These are phyloP conservation scores for Parnassius smintheus DNA, from an alignment of 2,888 invertebrate genomes.

Conservation along the genomic window DNA sequence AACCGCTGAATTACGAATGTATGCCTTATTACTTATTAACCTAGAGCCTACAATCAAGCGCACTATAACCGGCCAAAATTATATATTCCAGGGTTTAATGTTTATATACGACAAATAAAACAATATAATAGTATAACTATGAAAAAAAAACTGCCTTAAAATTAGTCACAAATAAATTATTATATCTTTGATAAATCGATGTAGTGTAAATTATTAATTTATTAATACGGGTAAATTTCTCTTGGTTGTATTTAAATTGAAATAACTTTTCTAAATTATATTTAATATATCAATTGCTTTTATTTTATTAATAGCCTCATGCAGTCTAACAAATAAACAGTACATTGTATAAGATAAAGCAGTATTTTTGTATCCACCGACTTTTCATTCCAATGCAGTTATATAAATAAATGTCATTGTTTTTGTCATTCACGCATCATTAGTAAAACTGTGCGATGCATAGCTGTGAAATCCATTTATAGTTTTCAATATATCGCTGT, in stretches of 20 bases:
- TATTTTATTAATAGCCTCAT: no score
- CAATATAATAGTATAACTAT: no score
- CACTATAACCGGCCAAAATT: constrained; percentile 23
- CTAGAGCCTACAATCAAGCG: constrained; percentile 26
- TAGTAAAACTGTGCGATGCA: constrained; percentile 49
- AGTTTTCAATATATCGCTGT: background rate
- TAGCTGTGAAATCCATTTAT: background rate
- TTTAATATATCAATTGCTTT: constrained; percentile 16
- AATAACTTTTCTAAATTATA: no score
- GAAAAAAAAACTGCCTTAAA: background rate
- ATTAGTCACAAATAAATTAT: constrained; percentile 42
- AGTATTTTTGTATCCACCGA: constrained; percentile 62
- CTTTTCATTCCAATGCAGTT: constrained; percentile 45
- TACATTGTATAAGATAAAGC: constrained; percentile 27
- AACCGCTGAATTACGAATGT: constrained; percentile 25
- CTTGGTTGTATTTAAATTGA: background rate
- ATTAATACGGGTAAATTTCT: constrained; percentile 39
- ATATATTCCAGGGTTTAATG: background rate
- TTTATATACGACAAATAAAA: no score
- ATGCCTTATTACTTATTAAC: constrained; percentile 34
- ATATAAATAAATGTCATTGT: background rate
- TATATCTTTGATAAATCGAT: constrained; percentile 28
- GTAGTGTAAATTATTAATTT: constrained; percentile 29
- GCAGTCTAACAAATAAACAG: background rate
- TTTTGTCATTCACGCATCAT: constrained; percentile 26